Base-by-base conservation (phyloP, 2,797 vertebrate genomes). In the Rallus crepitans region DNA sequence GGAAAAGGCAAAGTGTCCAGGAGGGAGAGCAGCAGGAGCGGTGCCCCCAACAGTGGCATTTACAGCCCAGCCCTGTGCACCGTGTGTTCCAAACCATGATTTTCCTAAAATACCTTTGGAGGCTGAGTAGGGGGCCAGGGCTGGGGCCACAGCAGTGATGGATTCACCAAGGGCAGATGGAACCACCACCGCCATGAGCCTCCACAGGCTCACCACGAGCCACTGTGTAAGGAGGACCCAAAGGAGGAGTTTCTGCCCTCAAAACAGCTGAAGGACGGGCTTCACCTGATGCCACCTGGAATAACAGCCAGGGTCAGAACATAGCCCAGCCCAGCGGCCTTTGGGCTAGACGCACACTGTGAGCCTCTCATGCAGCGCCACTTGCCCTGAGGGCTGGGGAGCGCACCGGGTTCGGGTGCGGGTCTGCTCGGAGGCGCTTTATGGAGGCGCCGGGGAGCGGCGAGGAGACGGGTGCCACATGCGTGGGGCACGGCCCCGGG, bases 391-490 rank as follows among this genome's bases (percentile, higher is more conserved):
- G 15, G 42, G 42, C 17, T 18, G 42, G 42, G 42, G 42, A 42
- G 18, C 16, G 42, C 42, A 42, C 16, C 42, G 42, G 42, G 39
- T 40, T 40, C 12, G 39, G 39, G 28, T 5, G 24, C 1, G 3
- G 18, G 23, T n/a, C 3, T 1, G 11, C 1, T n/a, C 15, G 4
- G 39, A 21, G 0, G 6, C 2, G 37, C 19, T 10, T 19, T 12
- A 3, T 2, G 3, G 52, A 12, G 23, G 33, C 1, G 2, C 30
- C 7, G 15, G 30, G 40, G 25, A 55, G 27, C 56, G 7, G 48
- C 5, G 5, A 14, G 60, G 48, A 25, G 48, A 48, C 23, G 24
- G 48, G 48, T 14, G 48, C 47, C 47, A 23, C 19, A 23, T 10
- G 47, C 47, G 47, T 20, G 47, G 47, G 47, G 47, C 47, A 18